Conservation (phyloP, 2,888 invertebrate species). For the Luperina testacea region DNA sequence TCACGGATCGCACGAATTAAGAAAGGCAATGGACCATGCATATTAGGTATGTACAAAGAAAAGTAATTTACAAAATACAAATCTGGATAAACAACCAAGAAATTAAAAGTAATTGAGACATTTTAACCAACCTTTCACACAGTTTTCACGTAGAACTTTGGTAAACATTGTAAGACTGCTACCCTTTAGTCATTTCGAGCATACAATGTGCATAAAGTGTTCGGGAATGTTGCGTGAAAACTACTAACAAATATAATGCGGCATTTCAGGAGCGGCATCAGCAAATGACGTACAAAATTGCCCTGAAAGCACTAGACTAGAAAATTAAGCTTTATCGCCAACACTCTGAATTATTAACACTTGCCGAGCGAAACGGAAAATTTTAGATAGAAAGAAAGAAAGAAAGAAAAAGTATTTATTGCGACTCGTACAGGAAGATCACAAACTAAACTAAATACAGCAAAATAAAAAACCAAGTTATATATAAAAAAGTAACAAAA, state of each 20-base stretch:
- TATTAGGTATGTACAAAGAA: not conserved
- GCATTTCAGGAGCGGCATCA: slow-evolving; percentile 38
- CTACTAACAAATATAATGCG: slow-evolving; percentile 52
- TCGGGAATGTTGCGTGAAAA: slow-evolving; percentile 19
- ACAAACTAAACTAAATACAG: no score
- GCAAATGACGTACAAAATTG: slow-evolving; percentile 52
- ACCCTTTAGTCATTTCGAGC: not conserved
- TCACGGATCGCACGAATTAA: no score
- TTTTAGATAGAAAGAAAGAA: no score
- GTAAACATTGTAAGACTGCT: not conserved
- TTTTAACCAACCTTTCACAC: not conserved
- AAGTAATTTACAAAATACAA: not conserved
- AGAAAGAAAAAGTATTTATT: no score
- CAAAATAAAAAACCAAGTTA: no score
- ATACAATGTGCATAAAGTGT: slow-evolving; percentile 12
- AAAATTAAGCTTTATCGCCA: slow-evolving; percentile 59
- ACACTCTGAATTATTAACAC: slow-evolving; percentile 50
- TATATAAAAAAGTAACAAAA: no score
- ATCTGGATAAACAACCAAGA: not conserved
- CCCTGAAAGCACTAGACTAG: slow-evolving; percentile 46
- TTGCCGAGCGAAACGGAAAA: slow-evolving; percentile 39
- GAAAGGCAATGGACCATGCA: no score
- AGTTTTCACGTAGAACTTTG: not conserved
- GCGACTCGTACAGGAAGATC: no score
- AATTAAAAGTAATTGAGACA: not conserved